Evolutionary conservation across 2,113 vertebrate genomes (phyloP), one percentile per base, ranked within the genome.

Genomic region (Lontra canadensis): DNA sequence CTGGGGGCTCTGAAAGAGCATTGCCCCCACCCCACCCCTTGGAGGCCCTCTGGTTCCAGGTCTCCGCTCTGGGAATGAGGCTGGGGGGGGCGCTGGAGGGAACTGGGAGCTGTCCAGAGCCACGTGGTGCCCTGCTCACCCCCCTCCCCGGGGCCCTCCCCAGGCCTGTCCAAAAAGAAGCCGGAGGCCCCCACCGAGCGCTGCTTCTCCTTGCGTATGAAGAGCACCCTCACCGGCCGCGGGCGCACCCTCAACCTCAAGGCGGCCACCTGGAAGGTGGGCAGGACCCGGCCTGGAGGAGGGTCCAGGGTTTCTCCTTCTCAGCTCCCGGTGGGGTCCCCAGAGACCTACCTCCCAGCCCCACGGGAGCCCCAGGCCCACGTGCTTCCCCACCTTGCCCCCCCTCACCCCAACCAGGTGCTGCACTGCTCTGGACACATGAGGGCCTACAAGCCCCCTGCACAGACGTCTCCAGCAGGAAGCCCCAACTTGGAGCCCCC

Each of bases 161-260:
- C 17, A 99, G 99, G 98, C 81, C 81, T 98, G 47, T 98, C 98
- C 39, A 99, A 98, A 98, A 99, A 99, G 96, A 98, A 98, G 73
- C 65, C 55, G 0, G 98, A 98, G 6, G 98, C 95, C 52, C 97
- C 31, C 29, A 98, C 95, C 0, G 98, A 99, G 90, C 98, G 98
- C 2, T 98, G 98, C 97, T 99, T 99, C 98, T 99, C 99, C 92
- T 61, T 99, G 65, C 98, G 99, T 0, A 99, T 99, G 99, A 99
- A 99, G 97, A 99, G 99, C 98, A 99, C 99, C 0, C 98, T 99
- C 82, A 99, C 99, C 97, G 99, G 97, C 98, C 98, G 99, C 1
- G 99, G 99, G 92, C 99, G 99, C 95, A 99, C 99, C 0, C 99
- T 99, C 97, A 99, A 99, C 98, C 98, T 99, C 97, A 99, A 99